Conservation (phyloP, 35 echinoderm and acorn worm species). For the Apostichopus japonicus region DNA sequence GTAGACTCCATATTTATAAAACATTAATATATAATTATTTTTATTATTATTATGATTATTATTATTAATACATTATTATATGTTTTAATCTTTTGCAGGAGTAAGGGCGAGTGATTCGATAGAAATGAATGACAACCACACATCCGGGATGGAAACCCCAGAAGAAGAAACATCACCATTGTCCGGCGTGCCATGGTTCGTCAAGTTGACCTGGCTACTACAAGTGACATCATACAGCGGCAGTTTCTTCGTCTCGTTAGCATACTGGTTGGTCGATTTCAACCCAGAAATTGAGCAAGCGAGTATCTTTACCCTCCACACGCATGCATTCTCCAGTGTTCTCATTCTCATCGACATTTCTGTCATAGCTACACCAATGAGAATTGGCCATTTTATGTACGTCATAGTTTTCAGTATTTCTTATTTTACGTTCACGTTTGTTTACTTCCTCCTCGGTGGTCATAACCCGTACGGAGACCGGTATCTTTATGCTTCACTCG, state of each 20-base stretch:
- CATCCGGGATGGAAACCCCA: background rate
- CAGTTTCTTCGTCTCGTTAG: slow-evolving; percentile 58
- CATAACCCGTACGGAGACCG: slow-evolving; percentile 68
- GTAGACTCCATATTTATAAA: too few species aligned
- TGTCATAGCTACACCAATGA: slow-evolving; percentile 53
- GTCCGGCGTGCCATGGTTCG: slow-evolving; percentile 61
- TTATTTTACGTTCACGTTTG: slow-evolving; percentile 64
- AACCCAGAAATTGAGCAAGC: slow-evolving; percentile 63
- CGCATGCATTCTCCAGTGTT: slow-evolving; percentile 60
- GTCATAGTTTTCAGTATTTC: slow-evolving; percentile 37
- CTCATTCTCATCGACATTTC: slow-evolving; percentile 52
- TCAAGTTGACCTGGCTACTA: slow-evolving; percentile 70
- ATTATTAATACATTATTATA: too few species aligned
- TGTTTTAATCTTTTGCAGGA: background rate
- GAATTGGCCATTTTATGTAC: slow-evolving; percentile 69
- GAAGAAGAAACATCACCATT: too few species aligned
- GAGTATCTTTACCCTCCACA: slow-evolving; percentile 72
- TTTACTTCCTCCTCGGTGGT: slow-evolving; percentile 77
- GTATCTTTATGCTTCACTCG: slow-evolving; percentile 60
- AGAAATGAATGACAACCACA: slow-evolving; percentile 5
- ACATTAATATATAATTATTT: background rate
- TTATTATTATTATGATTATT: background rate
- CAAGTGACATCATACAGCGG: slow-evolving; percentile 71
- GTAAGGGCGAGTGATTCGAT: slow-evolving; percentile 24
- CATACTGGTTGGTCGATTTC: slow-evolving; percentile 80